Conservation (phyloP, 2,888 invertebrate genomes). For the Amblyjoppa proteus region DNA sequence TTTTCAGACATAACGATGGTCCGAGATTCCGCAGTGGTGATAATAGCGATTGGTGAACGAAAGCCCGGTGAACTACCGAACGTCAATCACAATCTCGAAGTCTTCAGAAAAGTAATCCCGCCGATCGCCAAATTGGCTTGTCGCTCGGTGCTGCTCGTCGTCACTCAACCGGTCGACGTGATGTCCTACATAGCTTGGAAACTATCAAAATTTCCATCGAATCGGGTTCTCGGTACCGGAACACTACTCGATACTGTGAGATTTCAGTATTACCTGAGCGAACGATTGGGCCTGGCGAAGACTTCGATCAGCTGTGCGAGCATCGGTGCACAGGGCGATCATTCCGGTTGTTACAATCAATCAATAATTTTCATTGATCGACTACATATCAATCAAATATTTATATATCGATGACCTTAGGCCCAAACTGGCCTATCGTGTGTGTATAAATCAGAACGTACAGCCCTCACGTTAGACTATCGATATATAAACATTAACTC, state of each 20-base stretch:
- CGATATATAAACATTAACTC: slow-evolving; percentile 17
- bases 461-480: neutral
- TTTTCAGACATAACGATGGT: slow-evolving; percentile 77
- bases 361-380: slow-evolving; percentile 43
- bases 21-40: slow-evolving; percentile 79
- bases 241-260: slow-evolving; percentile 87
- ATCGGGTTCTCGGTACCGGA: slow-evolving; percentile 87
- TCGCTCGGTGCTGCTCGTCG: slow-evolving; percentile 77
- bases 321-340: slow-evolving; percentile 87
- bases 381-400: slow-evolving; percentile 50
- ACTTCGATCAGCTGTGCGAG: slow-evolving; percentile 86
- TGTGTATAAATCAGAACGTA: slow-evolving; percentile 6
- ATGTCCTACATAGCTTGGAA: slow-evolving; percentile 88
- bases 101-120: slow-evolving; percentile 78
- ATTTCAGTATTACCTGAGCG: slow-evolving; percentile 86
- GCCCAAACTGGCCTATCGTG: neutral
- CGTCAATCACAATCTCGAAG: slow-evolving; percentile 75
- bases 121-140: slow-evolving; percentile 78
- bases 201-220: slow-evolving; percentile 86
- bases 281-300: slow-evolving; percentile 85
- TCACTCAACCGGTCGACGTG: slow-evolving; percentile 85
- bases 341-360: slow-evolving; percentile 76
- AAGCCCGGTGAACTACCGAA: slow-evolving; percentile 70
- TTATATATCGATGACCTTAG: slow-evolving; percentile 5
- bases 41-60: slow-evolving; percentile 75